These are phyloP conservation scores for Dynastes hyllus DNA, from an alignment of 2,888 invertebrate species.

Conservation along the genomic window DNA sequence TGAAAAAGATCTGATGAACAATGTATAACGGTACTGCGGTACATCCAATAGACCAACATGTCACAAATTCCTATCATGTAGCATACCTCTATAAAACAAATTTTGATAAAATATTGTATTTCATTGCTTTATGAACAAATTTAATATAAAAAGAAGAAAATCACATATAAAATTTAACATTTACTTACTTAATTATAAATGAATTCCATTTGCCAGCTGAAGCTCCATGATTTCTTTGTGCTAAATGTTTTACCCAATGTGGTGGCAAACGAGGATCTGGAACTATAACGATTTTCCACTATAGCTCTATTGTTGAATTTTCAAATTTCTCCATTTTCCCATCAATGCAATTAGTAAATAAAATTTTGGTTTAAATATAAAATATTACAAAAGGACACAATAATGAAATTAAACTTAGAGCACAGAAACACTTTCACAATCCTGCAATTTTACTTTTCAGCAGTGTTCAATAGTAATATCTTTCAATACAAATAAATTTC, in stretches of 20 bases:
- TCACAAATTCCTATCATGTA: no score
- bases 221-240: conserved; percentile 78
- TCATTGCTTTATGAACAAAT: no score
- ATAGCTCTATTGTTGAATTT: conserved; percentile 69
- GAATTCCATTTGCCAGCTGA: conserved; percentile 90
- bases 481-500: no score
- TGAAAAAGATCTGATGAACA: no score
- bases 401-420: background rate
- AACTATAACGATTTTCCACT: conserved; percentile 79
- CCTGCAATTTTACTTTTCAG: background rate
- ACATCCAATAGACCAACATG: no score
- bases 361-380: no score
- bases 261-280: conserved; percentile 82
- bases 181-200: conserved; percentile 78
- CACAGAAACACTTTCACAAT: background rate
- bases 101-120: no score
- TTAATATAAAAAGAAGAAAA: background rate
- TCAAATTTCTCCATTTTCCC: conserved; percentile 79
- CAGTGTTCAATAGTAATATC: background rate
- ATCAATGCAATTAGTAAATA: conserved; percentile 69
- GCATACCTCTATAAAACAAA: no score
- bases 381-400: no score
- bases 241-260: conserved; percentile 87
- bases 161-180: conserved; percentile 29
- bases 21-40: no score